phyloP scores from a whole-genome alignment of 53 echinoderm and acorn worm species.

The Hippasteria phrygiana region DNA sequence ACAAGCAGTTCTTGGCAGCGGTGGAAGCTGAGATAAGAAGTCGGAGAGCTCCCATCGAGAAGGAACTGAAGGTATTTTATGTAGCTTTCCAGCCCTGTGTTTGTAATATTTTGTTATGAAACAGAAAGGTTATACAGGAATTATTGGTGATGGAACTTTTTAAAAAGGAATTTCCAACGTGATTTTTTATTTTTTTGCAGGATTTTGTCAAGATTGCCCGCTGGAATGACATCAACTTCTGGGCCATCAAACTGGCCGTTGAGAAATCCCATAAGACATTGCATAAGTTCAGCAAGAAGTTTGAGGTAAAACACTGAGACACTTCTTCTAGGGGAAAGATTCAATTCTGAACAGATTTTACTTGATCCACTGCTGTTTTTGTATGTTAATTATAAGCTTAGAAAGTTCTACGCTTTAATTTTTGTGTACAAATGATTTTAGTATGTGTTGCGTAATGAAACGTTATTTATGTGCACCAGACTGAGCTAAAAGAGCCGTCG shows the following conservation, averaged over 20 bases:
- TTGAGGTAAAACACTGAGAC: conserved; percentile 73
- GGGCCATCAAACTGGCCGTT: conserved; percentile 95
- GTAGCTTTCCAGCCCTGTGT: not conserved
- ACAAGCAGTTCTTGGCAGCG: conserved; percentile 84
- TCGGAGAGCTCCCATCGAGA: conserved; percentile 86
- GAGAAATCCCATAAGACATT: conserved; percentile 91
- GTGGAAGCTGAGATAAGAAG: conserved; percentile 79
- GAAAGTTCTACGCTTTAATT: no score
- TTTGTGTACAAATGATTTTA: no score
- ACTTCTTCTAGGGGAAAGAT: no score
- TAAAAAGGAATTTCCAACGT: no score
- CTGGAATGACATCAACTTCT: conserved; percentile 99
- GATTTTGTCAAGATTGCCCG: conserved; percentile 94
- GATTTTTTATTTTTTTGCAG: conserved; percentile 42
- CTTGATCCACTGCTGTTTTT: no score
- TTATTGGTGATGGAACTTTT: no score
- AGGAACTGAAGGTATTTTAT: conserved; percentile 86
- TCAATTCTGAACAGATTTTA: no score
- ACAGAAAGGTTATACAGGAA: no score
- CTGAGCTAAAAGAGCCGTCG: conserved; percentile 62
- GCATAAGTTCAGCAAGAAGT: conserved; percentile 94
- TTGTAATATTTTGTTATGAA: no score
- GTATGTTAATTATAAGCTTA: no score
- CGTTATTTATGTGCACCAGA: conserved; percentile 4
- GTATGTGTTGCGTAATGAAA: not conserved